These are phyloP conservation scores for Sminthurides aquaticus DNA, from an alignment of 2,888 invertebrate species.

Conservation along the genomic window DNA sequence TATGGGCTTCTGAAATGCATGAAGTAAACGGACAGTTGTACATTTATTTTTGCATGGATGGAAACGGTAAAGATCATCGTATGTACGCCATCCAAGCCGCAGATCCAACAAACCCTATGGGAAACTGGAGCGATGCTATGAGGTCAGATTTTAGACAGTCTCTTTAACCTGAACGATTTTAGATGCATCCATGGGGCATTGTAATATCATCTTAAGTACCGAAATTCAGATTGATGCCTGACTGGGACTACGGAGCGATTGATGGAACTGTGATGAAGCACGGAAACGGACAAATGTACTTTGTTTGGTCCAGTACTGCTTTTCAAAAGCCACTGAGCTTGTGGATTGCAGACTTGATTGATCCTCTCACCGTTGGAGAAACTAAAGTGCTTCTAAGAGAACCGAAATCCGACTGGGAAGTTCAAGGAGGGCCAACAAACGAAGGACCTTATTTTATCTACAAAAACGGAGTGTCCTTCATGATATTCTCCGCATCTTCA, in stretches of 20 bases:
- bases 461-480: constrained; percentile 15
- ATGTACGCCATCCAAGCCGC: constrained; percentile 18
- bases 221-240: constrained; percentile 23
- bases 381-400: constrained; percentile 16
- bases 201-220: no score
- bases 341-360: constrained; percentile 16
- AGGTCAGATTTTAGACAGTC: constrained; percentile 2
- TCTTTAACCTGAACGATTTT: no score
- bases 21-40: constrained; percentile 28
- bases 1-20: constrained; percentile 35
- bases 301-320: constrained; percentile 15
- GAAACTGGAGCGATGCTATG: constrained; percentile 15
- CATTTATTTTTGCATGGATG: constrained; percentile 30
- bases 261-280: constrained; percentile 27
- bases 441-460: constrained; percentile 27
- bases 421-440: constrained; percentile 14
- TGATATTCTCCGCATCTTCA: constrained; percentile 22
- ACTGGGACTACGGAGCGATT: constrained; percentile 29
- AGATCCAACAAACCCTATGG: constrained; percentile 16
- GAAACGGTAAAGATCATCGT: constrained; percentile 5
- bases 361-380: constrained; percentile 13
- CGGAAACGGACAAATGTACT: constrained; percentile 21
- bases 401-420: constrained; percentile 21
- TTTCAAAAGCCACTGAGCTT: constrained; percentile 15
- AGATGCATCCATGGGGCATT: no score